Evolutionary conservation across 2,113 vertebrate species (phyloP), one percentile per base, ranked within the genome.

Genomic region (Sebastes fasciatus): DNA sequence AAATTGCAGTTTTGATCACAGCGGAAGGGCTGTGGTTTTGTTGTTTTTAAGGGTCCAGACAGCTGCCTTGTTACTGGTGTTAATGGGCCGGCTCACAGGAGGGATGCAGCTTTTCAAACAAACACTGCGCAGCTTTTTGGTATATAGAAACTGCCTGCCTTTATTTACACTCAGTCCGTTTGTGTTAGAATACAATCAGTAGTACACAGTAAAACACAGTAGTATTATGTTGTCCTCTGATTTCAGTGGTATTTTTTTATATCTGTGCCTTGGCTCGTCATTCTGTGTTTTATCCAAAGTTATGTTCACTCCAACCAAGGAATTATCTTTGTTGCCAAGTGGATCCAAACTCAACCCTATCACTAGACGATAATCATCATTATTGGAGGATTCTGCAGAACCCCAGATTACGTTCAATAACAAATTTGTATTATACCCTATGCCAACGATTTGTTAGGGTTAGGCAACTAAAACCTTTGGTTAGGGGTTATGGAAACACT

Each of bases 101-200:
- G n/a, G 61, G n/a, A 73, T 55, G 49, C 61, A 68, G 65, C 43
- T 82, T 85, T 55, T 49, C 42, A 40, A 63, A 73, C 64, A 63
- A 65, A 43, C 17, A 46, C 43, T 61, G 2, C 0, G 48, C 19
- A 62, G 43, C n/a, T 65, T 78, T 66, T 40, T 66, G 49, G 10
- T 2, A 5, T n/a, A n/a, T 42, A 52, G 26, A 70, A 70, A 54
- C 21, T 16, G 26, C n/a, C 46, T 34, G 46, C 21, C 43, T 4
- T 46, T 3, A 21, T 21, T 49, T 49, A 7, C 16, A 54, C 49
- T 54, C 4, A 40, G 26, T 7, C 48, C 5, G 14, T 34, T 54
- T 21, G 11, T 43, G 9, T 52, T 16, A 14, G 21, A 63, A 48
- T 84, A 0, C 55, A 60, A 16, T 68, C 21, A 51, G 23, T 34